These are phyloP conservation scores for Acronicta leporina DNA, from an alignment of 2,888 invertebrate genomes.

Conservation along the genomic window DNA sequence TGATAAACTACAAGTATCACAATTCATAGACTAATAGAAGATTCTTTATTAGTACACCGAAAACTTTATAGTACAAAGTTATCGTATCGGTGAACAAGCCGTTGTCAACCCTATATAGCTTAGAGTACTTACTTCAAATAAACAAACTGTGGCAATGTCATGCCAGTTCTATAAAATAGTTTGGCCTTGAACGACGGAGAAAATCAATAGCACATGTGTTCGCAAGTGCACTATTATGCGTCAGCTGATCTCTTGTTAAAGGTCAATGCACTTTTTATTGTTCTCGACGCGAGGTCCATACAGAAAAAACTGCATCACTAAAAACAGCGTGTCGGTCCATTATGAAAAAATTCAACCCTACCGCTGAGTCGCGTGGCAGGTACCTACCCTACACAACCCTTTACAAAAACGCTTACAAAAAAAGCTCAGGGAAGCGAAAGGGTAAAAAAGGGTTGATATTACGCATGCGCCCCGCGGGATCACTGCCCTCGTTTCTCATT, in stretches of 20 bases:
- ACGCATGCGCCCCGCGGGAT: constrained; percentile 86
- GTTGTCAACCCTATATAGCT: too few relatives aligned
- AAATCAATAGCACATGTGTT: constrained; percentile 81
- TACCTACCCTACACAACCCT: constrained; percentile 86
- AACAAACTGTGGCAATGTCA: constrained; percentile 3
- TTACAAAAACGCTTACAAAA: constrained; percentile 87
- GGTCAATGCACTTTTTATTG: constrained; percentile 86
- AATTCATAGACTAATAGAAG: too few relatives aligned
- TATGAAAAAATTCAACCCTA: constrained; percentile 86
- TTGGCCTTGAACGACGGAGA: constrained; percentile 79
- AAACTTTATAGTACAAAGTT: too few relatives aligned
- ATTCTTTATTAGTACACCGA: too few relatives aligned
- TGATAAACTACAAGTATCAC: too few relatives aligned
- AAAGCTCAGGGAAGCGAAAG: constrained; percentile 84
- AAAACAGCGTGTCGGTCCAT: constrained; percentile 77
- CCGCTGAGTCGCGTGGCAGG: constrained; percentile 84
- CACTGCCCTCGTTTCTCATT: constrained; percentile 84
- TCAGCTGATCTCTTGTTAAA: constrained; percentile 85
- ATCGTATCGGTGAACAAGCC: too few relatives aligned
- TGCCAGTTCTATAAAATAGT: constrained; percentile 40
- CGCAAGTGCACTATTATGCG: constrained; percentile 85
- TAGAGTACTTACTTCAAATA: background rate
- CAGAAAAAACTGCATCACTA: constrained; percentile 78
- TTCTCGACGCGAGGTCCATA: constrained; percentile 71
- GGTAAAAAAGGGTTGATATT: constrained; percentile 88